Percentiles rank a stretch among this genome's conserved stretches.
Conservation (phyloP, 2,113 vertebrate species). For the Smithornis capensis region DNA sequence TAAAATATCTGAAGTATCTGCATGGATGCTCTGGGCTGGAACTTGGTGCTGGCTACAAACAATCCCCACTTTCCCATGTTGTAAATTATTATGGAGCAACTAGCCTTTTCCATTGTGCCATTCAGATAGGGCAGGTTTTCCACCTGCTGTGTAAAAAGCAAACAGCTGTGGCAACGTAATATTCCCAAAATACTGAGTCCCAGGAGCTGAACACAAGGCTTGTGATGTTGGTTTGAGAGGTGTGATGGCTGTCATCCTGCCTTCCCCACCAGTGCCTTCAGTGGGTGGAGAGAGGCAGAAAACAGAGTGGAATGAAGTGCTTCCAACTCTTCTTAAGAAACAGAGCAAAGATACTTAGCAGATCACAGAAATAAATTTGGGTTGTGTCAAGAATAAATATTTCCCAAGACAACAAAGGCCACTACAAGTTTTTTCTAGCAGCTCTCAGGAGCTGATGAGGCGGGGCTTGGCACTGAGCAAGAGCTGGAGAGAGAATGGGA, state of each 20-base stretch:
- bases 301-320: not conserved
- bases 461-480: accelerated
- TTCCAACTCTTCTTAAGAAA: not conserved
- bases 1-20: slow-evolving; percentile 26
- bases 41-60: not conserved
- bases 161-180: not conserved
- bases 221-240: not conserved
- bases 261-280: accelerated
- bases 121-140: not conserved
- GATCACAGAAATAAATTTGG: not conserved
- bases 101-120: not conserved
- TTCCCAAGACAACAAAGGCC: not conserved
- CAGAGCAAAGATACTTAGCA: not conserved
- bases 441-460: not conserved
- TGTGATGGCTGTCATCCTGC: accelerated
- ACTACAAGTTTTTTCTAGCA: not conserved
- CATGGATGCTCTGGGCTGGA: not conserved
- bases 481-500: not conserved
- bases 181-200: not conserved
- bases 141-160: slow-evolving; percentile 22
- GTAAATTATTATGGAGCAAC: not conserved
- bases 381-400: not conserved
- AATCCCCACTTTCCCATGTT: accelerated
- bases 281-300: not conserved
- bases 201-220: not conserved